A percentile compares a stretch with the other conserved stretches of the same genome.
Conservation (phyloP, 2,888 invertebrate species). For the Sclerodermus sp. region DNA sequence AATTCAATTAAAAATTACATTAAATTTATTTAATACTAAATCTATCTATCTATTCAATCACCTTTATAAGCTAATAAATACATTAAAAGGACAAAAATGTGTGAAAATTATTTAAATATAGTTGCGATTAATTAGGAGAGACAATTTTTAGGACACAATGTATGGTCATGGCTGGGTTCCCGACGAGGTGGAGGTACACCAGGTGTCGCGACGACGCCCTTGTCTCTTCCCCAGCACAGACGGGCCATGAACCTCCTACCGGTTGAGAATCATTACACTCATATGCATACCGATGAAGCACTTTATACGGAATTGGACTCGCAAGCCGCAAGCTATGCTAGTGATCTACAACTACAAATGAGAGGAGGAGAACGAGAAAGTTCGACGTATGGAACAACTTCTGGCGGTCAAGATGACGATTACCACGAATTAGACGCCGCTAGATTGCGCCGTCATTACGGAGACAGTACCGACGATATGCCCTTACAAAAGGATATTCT, state of each 20-base stretch:
- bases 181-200: conserved; percentile 53
- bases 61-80: neutral
- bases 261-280: conserved; percentile 73
- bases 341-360: conserved; percentile 53
- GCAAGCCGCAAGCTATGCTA: conserved; percentile 59
- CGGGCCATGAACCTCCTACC: conserved; percentile 54
- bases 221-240: conserved; percentile 52
- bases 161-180: conserved; percentile 56
- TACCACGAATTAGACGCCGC: conserved; percentile 56
- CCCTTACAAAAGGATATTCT: conserved; percentile 45
- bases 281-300: conserved; percentile 70
- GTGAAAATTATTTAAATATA: neutral
- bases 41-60: too few species aligned
- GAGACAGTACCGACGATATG: conserved; percentile 41
- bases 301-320: conserved; percentile 73
- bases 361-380: conserved; percentile 35
- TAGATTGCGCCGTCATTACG: conserved; percentile 53
- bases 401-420: conserved; percentile 50
- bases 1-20: too few species aligned
- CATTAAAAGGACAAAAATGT: neutral
- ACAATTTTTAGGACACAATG: conserved; percentile 49
- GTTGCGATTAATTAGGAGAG: neutral
- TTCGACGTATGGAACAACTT: conserved; percentile 49
- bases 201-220: conserved; percentile 52
- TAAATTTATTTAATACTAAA: too few species aligned